Percentiles rank a stretch among this genome's conserved stretches.
Conservation (phyloP, 2,797 vertebrate genomes). For the Urocyon cinereoargenteus region DNA sequence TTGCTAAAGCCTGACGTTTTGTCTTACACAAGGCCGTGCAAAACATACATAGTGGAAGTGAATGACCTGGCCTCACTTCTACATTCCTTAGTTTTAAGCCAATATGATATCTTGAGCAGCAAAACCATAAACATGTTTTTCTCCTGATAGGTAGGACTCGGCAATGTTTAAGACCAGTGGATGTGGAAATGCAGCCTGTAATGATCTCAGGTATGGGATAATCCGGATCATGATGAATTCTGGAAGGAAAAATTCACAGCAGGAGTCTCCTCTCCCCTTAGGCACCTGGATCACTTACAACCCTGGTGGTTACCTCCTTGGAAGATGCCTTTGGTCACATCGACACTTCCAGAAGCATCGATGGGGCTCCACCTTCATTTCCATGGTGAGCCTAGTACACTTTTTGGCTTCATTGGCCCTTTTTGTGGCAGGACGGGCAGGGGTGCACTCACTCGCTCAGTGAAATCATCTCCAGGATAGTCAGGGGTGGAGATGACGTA, state of each 20-base stretch:
- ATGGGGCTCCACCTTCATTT: background rate
- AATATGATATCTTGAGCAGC: background rate
- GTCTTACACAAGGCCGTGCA: background rate
- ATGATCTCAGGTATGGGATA: background rate
- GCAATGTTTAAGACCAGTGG: background rate
- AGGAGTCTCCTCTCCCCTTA: background rate
- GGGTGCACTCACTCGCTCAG: constrained; percentile 88
- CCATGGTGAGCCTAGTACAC: background rate
- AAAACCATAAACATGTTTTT: background rate
- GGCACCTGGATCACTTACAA: background rate
- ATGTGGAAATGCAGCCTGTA: background rate
- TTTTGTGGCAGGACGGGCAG: background rate
- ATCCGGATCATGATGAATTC: background rate
- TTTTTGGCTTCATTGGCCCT: background rate
- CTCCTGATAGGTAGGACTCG: background rate
- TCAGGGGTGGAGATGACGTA: constrained; percentile 79
- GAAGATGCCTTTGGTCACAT: background rate
- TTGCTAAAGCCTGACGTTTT: constrained; percentile 8
- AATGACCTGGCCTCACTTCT: background rate
- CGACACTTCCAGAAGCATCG: fast-evolving
- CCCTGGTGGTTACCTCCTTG: background rate
- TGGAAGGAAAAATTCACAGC: background rate
- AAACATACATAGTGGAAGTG: background rate
- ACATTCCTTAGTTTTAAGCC: constrained; percentile 37
- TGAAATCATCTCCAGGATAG: constrained; percentile 88